A percentile compares a stretch with the other conserved stretches of the same genome.
Evolutionary conservation across 2,113 vertebrate genomes (phyloP).

Genomic region (Blennius ocellaris): DNA sequence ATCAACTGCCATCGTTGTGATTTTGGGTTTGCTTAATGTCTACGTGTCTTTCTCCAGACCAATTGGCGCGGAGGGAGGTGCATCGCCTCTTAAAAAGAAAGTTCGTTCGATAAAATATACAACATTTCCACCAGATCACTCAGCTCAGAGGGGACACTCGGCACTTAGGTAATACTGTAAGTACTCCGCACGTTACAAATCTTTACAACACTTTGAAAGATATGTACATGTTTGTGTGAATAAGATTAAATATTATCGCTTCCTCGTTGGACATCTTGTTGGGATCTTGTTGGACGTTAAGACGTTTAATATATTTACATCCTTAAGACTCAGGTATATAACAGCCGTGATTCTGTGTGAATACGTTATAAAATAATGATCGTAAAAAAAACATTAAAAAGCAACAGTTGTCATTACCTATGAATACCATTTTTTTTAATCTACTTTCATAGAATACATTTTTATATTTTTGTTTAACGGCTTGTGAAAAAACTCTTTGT

Average conservation of each 20-base stretch:
- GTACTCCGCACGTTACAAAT: constrained; percentile 31
- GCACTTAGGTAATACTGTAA: constrained; percentile 29
- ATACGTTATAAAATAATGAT: too few relatives aligned
- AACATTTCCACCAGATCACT: constrained; percentile 48
- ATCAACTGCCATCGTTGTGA: constrained; percentile 56
- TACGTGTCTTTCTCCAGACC: constrained; percentile 60
- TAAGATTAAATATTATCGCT: too few relatives aligned
- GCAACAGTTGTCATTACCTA: too few relatives aligned
- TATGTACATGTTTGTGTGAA: too few relatives aligned
- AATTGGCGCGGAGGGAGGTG: constrained; percentile 72
- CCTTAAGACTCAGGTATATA: too few relatives aligned
- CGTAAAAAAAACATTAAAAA: too few relatives aligned
- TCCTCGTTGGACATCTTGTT: too few relatives aligned
- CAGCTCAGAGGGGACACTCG: constrained; percentile 21
- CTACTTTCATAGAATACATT: background rate
- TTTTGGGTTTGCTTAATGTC: constrained; percentile 34
- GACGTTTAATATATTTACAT: too few relatives aligned
- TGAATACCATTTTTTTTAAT: background rate
- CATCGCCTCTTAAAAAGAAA: constrained; percentile 54
- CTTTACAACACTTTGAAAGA: too few relatives aligned
- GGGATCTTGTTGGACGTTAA: too few relatives aligned
- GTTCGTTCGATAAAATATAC: constrained; percentile 51
- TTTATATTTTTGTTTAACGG: background rate
- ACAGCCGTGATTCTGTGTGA: too few relatives aligned
- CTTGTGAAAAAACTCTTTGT: too few relatives aligned